These are phyloP conservation scores for Adoxophyes honmai DNA, from an alignment of 1,140 invertebrate species.

Conservation along the genomic window DNA sequence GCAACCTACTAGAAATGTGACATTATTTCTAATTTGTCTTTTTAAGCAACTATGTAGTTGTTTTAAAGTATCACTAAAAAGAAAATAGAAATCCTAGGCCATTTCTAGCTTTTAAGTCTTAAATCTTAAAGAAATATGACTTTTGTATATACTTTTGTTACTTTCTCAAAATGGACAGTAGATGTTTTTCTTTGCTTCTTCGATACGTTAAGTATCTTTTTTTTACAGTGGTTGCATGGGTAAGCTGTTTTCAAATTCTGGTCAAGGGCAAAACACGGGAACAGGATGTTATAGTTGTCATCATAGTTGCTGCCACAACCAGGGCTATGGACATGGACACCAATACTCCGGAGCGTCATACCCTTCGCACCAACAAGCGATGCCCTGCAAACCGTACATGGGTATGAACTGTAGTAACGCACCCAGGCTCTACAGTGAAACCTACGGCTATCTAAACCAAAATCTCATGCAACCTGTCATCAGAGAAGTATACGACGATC, in stretches of 20 bases:
- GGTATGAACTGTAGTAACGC: conserved; percentile 49
- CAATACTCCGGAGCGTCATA: conserved; percentile 32
- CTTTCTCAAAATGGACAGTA: no score
- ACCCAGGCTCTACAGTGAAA: conserved; percentile 51
- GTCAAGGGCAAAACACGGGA: conserved; percentile 23
- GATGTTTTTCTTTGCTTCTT: no score
- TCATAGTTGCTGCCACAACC: conserved; percentile 27
- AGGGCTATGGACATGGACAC: conserved; percentile 26
- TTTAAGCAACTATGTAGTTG: no score
- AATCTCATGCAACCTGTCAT: conserved; percentile 61
- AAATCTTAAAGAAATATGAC: no score
- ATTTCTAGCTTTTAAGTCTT: no score
- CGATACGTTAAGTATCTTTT: not conserved
- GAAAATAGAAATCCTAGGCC: no score
- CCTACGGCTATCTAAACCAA: conserved; percentile 53
- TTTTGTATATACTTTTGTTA: no score
- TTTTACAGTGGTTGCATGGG: conserved; percentile 69
- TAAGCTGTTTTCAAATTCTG: conserved; percentile 51
- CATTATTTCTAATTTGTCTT: no score
- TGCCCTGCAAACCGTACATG: conserved; percentile 37
- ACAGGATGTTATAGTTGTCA: conserved; percentile 31
- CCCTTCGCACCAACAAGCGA: conserved; percentile 20
- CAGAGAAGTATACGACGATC: conserved; percentile 61
- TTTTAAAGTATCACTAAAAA: no score
- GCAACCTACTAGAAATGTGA: no score